phyloP scores from a whole-genome alignment of 2,888 invertebrate genomes.

The Andrena haemorrhoa region DNA sequence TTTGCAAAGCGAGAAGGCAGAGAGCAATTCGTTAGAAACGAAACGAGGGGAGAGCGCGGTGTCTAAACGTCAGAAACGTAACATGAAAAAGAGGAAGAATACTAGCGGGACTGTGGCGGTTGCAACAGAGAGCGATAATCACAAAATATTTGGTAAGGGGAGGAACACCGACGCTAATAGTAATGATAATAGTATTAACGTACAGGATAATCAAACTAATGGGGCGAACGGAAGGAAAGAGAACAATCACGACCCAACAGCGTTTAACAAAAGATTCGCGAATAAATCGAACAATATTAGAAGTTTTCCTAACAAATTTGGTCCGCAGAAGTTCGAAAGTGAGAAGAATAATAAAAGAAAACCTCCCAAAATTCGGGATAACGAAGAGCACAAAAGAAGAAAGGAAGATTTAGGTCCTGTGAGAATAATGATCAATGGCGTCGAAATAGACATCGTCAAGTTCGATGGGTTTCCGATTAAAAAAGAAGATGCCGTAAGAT shows the following conservation, averaged over 20 bases:
- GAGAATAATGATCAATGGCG: slow-evolving; percentile 88
- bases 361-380: slow-evolving; percentile 85
- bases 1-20: not conserved
- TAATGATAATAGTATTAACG: not conserved
- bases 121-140: not conserved
- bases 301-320: slow-evolving; percentile 10
- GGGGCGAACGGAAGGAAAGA: not conserved
- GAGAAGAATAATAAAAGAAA: slow-evolving; percentile 77
- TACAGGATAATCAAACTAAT: not conserved
- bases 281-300: not conserved
- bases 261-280: slow-evolving; percentile 17
- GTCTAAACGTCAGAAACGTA: slow-evolving; percentile 80
- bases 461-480: slow-evolving; percentile 91
- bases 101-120: not conserved
- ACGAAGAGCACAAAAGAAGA: slow-evolving; percentile 79
- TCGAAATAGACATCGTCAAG: slow-evolving; percentile 87
- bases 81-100: slow-evolving; percentile 52
- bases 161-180: not conserved
- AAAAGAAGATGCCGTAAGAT: slow-evolving; percentile 89
- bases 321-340: slow-evolving; percentile 17
- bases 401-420: slow-evolving; percentile 83
- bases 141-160: not conserved
- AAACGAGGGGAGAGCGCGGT: slow-evolving; percentile 56
- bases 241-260: not conserved
- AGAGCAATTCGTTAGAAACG: slow-evolving; percentile 30